Percentiles rank a stretch among this genome's conserved stretches.
Conservation (phyloP, 2,113 vertebrate genomes). For the Piprites chloris region DNA sequence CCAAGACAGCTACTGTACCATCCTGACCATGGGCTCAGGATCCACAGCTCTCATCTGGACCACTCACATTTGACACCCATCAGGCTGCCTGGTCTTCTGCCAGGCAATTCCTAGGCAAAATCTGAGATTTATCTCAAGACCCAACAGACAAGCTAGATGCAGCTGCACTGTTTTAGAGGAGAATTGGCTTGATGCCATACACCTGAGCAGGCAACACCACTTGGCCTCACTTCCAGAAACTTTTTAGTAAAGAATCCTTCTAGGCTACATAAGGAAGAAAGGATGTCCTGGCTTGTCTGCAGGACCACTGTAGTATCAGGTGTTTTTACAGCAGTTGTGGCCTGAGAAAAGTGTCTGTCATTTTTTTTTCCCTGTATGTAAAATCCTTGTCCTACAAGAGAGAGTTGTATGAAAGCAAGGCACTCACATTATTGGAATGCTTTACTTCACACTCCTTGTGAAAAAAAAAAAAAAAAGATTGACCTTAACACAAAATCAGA, state of each 20-base stretch:
- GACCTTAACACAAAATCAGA: accelerated
- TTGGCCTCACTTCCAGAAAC: not conserved
- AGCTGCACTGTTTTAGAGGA: not conserved
- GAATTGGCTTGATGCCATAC: not conserved
- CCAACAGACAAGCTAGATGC: not conserved
- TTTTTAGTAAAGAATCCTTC: not conserved
- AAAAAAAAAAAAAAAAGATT: not conserved
- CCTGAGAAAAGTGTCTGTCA: not conserved
- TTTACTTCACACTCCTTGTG: not conserved
- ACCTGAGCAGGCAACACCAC: not conserved
- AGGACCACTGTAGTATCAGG: not conserved
- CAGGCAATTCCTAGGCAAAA: not conserved
- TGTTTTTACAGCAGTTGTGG: not conserved
- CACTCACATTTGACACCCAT: accelerated
- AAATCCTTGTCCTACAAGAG: not conserved
- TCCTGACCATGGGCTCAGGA: not conserved
- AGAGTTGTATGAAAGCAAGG: not conserved
- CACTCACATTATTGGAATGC: not conserved
- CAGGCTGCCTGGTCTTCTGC: not conserved
- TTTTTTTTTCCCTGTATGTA: not conserved
- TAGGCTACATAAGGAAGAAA: not conserved
- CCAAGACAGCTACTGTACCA: not conserved
- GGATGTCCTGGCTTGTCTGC: not conserved
- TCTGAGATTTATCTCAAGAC: not conserved
- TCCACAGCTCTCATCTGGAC: not conserved